Base-by-base conservation (phyloP, 2,797 vertebrate genomes). In the Callimico goeldii region DNA sequence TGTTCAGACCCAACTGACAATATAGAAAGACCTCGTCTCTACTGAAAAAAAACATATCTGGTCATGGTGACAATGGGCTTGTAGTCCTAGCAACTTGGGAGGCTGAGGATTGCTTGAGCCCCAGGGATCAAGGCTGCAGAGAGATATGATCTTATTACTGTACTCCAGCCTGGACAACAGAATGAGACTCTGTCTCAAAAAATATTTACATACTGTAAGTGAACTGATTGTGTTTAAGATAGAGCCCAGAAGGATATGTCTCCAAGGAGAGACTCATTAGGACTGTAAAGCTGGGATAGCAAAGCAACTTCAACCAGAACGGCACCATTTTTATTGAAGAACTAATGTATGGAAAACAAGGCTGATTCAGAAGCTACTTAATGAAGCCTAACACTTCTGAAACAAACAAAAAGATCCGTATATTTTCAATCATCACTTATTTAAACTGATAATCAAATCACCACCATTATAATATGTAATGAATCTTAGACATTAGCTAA, bases 321-420 rank as follows among this genome's bases (percentile, higher is more conserved):
- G 96, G 39, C 81, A 24, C 10, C 95, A 96, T 91, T 98, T 97
- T 98, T 97, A 97, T 85, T 96, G 90, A 98, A 96, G 97, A 98
- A 93, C 88, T 98, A 98, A 98, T 97, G 83, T 92, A 86, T 98
- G 93, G 95, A 97, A 98, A 98, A 98, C 97, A 97, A 94, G 97
- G 97, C 98, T 98, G 97, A 98, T 97, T 98, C 93, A 97, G 88
- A 96, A 94, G 90, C 94, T 98, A 95, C 95, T 98, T 98, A 97
- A 96, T 97, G 80, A 98, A 97, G 96, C 97, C 94, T 98, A 98
- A 97, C 89, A 95, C 86, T 96, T 97, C 90, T 91, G 50, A 95
- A 97, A 98, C 92, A 98, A 97, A 97, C 93, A 98, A 97, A 97
- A 90, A 96, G 95, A 97, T 88, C 94, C 88, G 98, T 97, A 97